Base-by-base conservation (phyloP, 1,140 invertebrate species). In the Trichomalopsis sarcophagae region DNA sequence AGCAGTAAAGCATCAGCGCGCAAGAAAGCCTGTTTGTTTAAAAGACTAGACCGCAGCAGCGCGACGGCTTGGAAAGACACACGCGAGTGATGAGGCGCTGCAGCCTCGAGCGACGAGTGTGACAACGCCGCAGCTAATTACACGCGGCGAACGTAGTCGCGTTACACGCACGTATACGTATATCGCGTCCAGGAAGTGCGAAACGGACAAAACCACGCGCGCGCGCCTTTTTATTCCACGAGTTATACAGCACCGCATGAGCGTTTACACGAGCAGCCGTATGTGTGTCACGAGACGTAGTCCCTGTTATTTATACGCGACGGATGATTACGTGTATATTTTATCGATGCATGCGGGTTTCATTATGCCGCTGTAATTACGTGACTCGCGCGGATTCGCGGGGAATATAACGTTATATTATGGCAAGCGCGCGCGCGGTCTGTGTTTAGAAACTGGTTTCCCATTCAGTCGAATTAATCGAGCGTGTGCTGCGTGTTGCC, bases 281-380 rank as follows among this genome's bases (percentile, higher is more conserved):
- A n/a, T n/a, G 55, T n/a, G 55, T 55, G 13, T 55, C 55, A n/a
- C 3, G 55, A 62, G 55, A 62, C 17, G 55, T 11, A 11, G 36
- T 62, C 55, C 55, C 55, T 62, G 55, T 62, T 62, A 62, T 62
- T 62, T 62, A 62, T 62, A n/a, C 21, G 55, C 55, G 55, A 62
- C 17, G 55, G 55, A 62, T n/a, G 55, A 62, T 62, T 62, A 62
- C 21, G 55, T 21, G 55, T 17, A 13, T 62, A 62, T 62, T 62
- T 62, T 62, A 62, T 62, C 55, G 55, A 62, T 62, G 17, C 6
- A 62, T n/a, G 55, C 55, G 55, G 55, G 21, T 62, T 62, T 62
- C 55, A 62, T 62, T 62, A 62, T 62, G 55, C 55, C 55, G 55
- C 21, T 62, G 55, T 62, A 62, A 62, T 62, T 62, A n/a, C 55